Conservation (phyloP, 92 coral and sea anemone species). For the Palythoa grandiflora region DNA sequence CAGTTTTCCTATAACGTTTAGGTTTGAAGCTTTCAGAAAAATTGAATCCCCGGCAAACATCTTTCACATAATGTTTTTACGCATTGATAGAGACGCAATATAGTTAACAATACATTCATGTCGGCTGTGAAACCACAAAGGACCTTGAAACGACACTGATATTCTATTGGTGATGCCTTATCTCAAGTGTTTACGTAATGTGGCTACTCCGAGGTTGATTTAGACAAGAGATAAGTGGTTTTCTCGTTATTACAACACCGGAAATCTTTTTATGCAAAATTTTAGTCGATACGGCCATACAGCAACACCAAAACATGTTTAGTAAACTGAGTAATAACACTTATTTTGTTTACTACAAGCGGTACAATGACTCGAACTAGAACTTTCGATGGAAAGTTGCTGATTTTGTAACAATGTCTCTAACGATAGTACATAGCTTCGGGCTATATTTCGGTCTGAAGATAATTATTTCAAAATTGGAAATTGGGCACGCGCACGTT, state of each 20-base stretch:
- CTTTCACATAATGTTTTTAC: neutral
- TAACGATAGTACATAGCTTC: neutral
- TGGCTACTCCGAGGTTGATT: neutral
- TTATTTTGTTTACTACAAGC: neutral
- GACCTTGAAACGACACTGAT: neutral
- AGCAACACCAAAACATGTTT: neutral
- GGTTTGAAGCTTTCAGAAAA: neutral
- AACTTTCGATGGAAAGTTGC: neutral
- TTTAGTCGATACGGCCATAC: neutral
- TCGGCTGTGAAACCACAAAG: neutral
- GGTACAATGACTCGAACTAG: neutral
- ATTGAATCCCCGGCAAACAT: neutral
- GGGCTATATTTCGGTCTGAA: neutral
- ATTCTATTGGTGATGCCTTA: neutral
- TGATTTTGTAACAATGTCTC: neutral
- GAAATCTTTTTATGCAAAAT: neutral
- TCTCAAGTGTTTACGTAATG: constrained; percentile 15
- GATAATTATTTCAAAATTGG: neutral
- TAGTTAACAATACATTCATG: neutral
- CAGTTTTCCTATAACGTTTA: neutral
- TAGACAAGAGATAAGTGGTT: too few relatives aligned
- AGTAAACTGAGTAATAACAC: neutral
- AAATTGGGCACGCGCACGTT: neutral
- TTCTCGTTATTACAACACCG: too few relatives aligned
- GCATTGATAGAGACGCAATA: neutral